Conservation (phyloP, 2,113 vertebrate genomes). For the Eira barbara region DNA sequence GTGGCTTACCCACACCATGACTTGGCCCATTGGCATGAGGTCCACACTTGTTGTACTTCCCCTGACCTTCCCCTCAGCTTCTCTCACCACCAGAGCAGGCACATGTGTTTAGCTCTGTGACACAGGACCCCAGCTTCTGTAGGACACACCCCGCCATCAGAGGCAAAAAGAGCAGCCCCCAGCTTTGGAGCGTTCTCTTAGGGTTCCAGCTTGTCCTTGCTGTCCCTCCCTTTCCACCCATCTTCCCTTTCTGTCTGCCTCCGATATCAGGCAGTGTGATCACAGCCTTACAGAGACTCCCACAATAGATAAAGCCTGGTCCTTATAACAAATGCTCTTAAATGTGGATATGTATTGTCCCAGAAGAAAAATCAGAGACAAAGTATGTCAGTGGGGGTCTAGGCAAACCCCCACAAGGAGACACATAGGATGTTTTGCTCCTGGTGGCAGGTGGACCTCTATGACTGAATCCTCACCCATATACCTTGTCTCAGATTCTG, state of each 20-base stretch:
- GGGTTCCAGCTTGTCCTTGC: background rate
- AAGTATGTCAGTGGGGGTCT: background rate
- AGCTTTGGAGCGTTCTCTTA: background rate
- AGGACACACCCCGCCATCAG: background rate
- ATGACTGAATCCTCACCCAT: background rate
- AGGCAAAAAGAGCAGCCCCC: background rate
- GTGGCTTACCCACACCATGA: background rate
- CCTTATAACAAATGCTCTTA: background rate
- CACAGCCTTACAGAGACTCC: background rate
- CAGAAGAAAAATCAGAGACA: background rate
- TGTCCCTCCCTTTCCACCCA: background rate
- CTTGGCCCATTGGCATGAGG: background rate
- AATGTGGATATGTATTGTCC: background rate
- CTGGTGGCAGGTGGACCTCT: background rate
- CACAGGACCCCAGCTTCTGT: background rate
- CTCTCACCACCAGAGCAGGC: background rate
- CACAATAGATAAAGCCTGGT: background rate
- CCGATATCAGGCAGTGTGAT: background rate
- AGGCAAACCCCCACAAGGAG: background rate
- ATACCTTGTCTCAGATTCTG: background rate
- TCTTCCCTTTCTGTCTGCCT: background rate
- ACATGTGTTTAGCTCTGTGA: background rate
- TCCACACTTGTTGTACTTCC: background rate
- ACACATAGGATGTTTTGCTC: background rate
- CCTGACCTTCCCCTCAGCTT: background rate